Evolutionary conservation across 2,113 vertebrate species (phyloP).

Genomic region (Thalassarche chlororhynchos): DNA sequence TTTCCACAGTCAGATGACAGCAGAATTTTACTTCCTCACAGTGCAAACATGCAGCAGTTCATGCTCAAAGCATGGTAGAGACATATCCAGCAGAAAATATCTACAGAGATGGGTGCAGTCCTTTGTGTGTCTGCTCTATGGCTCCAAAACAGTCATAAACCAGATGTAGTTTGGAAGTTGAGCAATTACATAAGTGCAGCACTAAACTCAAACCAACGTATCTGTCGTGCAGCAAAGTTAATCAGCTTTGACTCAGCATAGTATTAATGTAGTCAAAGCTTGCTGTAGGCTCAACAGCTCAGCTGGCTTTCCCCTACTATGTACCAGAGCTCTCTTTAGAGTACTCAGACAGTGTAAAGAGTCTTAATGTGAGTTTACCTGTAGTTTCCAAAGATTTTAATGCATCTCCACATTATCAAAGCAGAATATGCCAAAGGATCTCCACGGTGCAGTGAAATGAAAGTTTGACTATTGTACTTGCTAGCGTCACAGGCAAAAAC

Average conservation of each 20-base stretch:
- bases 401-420: background rate
- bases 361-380: background rate
- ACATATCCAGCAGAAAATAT: background rate
- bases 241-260: background rate
- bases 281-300: background rate
- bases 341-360: background rate
- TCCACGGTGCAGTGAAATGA: background rate
- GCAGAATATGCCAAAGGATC: background rate
- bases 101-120: background rate
- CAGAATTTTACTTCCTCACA: background rate
- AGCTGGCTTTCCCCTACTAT: background rate
- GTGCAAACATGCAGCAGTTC: background rate
- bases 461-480: background rate
- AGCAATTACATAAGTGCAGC: background rate
- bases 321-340: background rate
- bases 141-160: background rate
- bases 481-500: background rate
- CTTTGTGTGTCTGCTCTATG: background rate
- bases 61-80: background rate
- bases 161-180: background rate
- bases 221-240: accelerated
- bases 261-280: background rate
- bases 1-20: background rate
- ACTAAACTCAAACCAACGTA: background rate
- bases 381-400: background rate